Percentiles rank a stretch among this genome's conserved stretches.
Evolutionary conservation across 2,113 vertebrate genomes (phyloP).

Genomic region (Apaloderma vittatum): DNA sequence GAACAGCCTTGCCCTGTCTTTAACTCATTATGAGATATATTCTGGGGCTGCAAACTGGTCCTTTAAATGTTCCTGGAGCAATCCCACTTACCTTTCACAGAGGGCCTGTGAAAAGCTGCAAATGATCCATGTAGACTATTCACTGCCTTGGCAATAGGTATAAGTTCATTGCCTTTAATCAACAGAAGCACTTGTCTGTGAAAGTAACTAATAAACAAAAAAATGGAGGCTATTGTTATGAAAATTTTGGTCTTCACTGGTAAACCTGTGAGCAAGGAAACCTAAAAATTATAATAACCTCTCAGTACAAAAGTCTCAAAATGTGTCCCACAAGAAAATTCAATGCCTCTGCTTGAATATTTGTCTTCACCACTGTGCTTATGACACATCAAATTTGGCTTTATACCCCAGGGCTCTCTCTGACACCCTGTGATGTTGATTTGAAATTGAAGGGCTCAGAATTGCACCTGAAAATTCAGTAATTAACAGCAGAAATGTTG

Average conservation of each 20-base stretch:
- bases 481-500: constrained; percentile 36
- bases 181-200: constrained; percentile 3
- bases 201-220: constrained; percentile 26
- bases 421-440: neutral
- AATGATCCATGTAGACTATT: neutral
- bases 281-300: neutral
- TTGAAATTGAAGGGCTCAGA: constrained; percentile 5
- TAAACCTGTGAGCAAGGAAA: constrained; percentile 5
- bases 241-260: constrained; percentile 4
- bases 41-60: neutral
- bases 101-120: neutral
- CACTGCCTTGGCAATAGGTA: neutral
- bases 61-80: neutral
- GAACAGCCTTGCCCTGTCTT: neutral
- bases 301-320: neutral
- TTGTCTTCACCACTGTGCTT: neutral
- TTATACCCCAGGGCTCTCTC: constrained; percentile 13
- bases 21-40: neutral
- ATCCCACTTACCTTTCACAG: neutral
- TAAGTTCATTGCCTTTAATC: constrained; percentile 29
- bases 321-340: neutral
- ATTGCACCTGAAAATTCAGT: constrained; percentile 26
- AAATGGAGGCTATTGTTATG: constrained; percentile 1
- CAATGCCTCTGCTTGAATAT: neutral
- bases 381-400: constrained; percentile 16